Evolutionary conservation across 1,140 invertebrate genomes (phyloP), one percentile per base, ranked within the genome.

Genomic region (Chironomus striatipennis): DNA sequence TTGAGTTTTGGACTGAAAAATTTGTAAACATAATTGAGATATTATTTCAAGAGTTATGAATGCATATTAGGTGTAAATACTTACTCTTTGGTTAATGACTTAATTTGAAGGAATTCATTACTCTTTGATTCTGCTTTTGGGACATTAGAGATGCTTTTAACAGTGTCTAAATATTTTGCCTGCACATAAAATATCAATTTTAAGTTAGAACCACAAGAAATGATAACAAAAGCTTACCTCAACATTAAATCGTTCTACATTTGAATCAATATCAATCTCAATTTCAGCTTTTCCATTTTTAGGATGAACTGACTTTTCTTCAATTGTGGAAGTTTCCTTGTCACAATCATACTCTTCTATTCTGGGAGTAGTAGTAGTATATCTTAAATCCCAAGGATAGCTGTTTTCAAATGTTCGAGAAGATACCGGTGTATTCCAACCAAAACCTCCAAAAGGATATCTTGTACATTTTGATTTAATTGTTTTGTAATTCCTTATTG

Each of bases 1-100:
- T 75, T 43, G 42, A 70, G 15, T 43, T 6, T 17, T 8, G 74
- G 34, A 72, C 64, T 75, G 24, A n/a, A 43, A 20, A 43, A 74
- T 7, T n/a, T n/a, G n/a, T n/a, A n/a, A n/a, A n/a, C n/a, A n/a
- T n/a, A n/a, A n/a, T n/a, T n/a, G n/a, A n/a, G n/a, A n/a, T n/a
- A n/a, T n/a, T n/a, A n/a, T n/a, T n/a, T n/a, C n/a, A n/a, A n/a
- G n/a, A n/a, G n/a, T n/a, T n/a, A n/a, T n/a, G n/a, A n/a, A n/a
- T n/a, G n/a, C n/a, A n/a, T n/a, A n/a, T n/a, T n/a, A n/a, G n/a
- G n/a, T n/a, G 24, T 34, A 34, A 34, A 2, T 34, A 34, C 15
- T 47, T 47, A 47, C 43, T 47, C 7, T 8, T 47, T 47, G 8
- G 43, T 47, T 15, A 47, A 2, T 9, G 15, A 1, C 8, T 15